phyloP scores from a whole-genome alignment of 2,888 invertebrate genomes.

The Drosophila mimica region DNA sequence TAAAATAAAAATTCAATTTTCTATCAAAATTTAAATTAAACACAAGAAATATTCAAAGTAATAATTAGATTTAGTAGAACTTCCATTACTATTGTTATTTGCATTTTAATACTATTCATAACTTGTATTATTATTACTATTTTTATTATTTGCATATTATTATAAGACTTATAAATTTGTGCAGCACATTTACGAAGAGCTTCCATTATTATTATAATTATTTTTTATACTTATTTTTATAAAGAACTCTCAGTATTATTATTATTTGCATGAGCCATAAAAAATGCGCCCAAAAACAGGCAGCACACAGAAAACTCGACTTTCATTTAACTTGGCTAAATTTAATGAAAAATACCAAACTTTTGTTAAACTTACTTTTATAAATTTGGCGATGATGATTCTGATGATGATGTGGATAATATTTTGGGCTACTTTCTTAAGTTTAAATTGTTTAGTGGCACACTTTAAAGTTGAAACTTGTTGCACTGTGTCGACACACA shows the following conservation, averaged over 20 bases:
- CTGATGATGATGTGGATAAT: slow-evolving; percentile 9
- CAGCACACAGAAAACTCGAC: slow-evolving; percentile 33
- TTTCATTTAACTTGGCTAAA: slow-evolving; percentile 6
- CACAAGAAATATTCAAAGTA: too few relatives aligned
- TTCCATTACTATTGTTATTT: slow-evolving; percentile 28
- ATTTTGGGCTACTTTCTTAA: slow-evolving; percentile 1
- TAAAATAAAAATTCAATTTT: neutral
- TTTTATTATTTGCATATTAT: slow-evolving; percentile 1
- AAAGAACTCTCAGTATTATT: neutral
- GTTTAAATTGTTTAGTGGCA: slow-evolving; percentile 22
- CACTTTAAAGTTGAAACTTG: slow-evolving; percentile 61
- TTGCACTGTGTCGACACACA: slow-evolving; percentile 52
- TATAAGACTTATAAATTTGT: neutral
- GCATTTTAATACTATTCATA: neutral
- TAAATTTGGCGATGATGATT: slow-evolving; percentile 9
- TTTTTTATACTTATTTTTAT: neutral
- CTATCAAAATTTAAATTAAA: too few relatives aligned
- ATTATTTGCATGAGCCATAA: slow-evolving; percentile 26
- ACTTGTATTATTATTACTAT: neutral
- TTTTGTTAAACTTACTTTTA: slow-evolving; percentile 36
- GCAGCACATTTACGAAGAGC: neutral
- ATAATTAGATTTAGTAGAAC: too few relatives aligned
- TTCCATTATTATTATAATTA: neutral
- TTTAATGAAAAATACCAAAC: slow-evolving; percentile 16
- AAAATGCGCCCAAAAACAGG: slow-evolving; percentile 49